Evolutionary conservation across 1,140 invertebrate species (phyloP).

Genomic region (Brachionus paranguensis): DNA sequence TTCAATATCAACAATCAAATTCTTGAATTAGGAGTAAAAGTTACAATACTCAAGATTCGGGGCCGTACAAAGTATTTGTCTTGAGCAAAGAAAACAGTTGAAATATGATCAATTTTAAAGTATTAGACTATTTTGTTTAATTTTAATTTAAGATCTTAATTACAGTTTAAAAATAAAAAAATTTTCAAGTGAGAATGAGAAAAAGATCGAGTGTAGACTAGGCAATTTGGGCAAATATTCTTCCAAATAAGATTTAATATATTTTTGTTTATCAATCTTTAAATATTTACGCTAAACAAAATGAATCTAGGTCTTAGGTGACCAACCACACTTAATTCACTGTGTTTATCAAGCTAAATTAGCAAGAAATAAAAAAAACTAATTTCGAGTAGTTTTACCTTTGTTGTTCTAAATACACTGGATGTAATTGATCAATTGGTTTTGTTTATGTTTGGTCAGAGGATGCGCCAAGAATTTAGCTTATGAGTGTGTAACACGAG

Average conservation of each 20-base stretch:
- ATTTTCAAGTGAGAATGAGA: not conserved
- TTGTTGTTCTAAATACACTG: not conserved
- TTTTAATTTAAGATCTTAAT: constrained; percentile 31
- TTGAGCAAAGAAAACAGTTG: constrained; percentile 4
- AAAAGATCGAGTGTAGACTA: not conserved
- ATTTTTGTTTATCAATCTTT: not conserved
- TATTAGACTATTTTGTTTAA: constrained; percentile 17
- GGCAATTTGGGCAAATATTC: not conserved
- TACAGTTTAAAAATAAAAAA: not conserved
- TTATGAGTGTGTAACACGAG: not conserved
- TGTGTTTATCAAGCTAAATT: not conserved
- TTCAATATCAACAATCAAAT: constrained; percentile 8
- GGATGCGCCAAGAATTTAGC: not conserved
- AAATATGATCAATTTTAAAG: constrained; percentile 1
- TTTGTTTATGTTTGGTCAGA: not conserved
- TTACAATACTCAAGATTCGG: constrained; percentile 17
- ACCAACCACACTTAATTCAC: not conserved
- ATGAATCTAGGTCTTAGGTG: not conserved
- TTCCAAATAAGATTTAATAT: constrained; percentile 2
- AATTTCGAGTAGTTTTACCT: constrained; percentile 1
- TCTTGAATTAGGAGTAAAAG: not conserved
- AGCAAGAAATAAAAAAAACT: not conserved
- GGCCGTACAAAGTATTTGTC: not conserved
- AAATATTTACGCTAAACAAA: constrained; percentile 8
- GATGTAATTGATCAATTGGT: not conserved